A percentile compares a stretch with the other conserved stretches of the same genome.
These are phyloP conservation scores for Hapalemur alaotrensis DNA, from an alignment of 2,797 vertebrate species.

Conservation along the genomic window DNA sequence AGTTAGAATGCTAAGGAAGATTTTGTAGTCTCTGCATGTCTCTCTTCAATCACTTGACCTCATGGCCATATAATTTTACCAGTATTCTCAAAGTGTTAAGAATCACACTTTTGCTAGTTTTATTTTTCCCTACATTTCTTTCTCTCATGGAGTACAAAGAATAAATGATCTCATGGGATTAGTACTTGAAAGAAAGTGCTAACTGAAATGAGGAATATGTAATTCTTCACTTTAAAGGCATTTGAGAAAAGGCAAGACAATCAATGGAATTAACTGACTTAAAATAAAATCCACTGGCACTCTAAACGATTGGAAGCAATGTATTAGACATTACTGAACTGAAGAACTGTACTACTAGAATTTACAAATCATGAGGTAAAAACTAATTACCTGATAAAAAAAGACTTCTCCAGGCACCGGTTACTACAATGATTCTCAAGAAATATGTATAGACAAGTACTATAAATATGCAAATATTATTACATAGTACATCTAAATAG, in stretches of 20 bases:
- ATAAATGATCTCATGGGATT: slow-evolving; percentile 7
- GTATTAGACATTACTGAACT: background rate
- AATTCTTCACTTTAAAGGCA: background rate
- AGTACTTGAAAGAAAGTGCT: background rate
- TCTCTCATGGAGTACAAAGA: background rate
- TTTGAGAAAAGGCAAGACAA: background rate
- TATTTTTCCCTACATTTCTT: background rate
- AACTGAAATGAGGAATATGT: background rate
- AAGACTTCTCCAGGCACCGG: background rate
- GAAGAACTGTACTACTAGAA: background rate
- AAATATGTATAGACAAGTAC: background rate
- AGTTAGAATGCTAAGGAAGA: background rate
- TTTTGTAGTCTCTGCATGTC: background rate
- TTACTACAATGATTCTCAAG: background rate
- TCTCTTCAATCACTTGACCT: slow-evolving; percentile 7
- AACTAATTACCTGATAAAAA: background rate
- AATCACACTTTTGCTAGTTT: slow-evolving; percentile 1
- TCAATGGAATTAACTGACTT: background rate
- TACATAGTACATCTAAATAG: background rate
- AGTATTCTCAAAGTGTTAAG: background rate
- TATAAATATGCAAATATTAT: background rate
- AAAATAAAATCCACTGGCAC: background rate
- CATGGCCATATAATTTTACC: background rate
- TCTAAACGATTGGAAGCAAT: background rate
- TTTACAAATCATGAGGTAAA: background rate